Evolutionary conservation across 2,113 vertebrate species (phyloP).

Genomic region (Dipodomys spectabilis): DNA sequence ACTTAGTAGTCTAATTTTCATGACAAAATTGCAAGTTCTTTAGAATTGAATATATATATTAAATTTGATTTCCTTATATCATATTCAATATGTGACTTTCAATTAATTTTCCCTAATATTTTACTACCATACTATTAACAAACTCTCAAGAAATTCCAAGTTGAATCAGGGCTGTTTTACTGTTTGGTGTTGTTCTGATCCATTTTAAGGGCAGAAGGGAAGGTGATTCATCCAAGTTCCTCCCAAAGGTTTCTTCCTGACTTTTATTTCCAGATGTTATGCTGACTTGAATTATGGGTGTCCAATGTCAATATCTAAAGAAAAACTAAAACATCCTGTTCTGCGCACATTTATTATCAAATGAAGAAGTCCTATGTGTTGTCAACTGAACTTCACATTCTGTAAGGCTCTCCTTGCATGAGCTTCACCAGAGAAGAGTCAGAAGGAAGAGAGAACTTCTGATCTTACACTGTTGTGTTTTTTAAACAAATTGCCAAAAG

Average conservation of each 20-base stretch:
- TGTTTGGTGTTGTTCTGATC: constrained; percentile 36
- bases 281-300: constrained; percentile 12
- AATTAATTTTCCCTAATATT: neutral
- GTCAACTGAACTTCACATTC: neutral
- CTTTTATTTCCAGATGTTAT: constrained; percentile 41
- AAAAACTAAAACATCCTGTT: neutral
- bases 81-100: neutral
- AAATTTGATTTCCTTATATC: neutral
- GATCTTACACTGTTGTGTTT: neutral
- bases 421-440: neutral
- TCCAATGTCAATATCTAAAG: neutral
- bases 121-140: neutral
- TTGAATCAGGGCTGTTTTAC: neutral
- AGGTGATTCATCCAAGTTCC: neutral
- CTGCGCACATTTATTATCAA: neutral
- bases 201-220: neutral
- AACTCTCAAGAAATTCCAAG: constrained; percentile 38
- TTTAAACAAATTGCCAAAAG: neutral
- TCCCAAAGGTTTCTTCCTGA: neutral
- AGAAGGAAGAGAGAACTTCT: neutral
- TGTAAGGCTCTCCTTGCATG: neutral
- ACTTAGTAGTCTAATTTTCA: neutral
- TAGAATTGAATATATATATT: neutral
- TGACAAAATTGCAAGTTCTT: neutral
- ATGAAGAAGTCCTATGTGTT: neutral